Evolutionary conservation across 2,888 invertebrate genomes (phyloP).

Genomic region (Strigamia crassipes): DNA sequence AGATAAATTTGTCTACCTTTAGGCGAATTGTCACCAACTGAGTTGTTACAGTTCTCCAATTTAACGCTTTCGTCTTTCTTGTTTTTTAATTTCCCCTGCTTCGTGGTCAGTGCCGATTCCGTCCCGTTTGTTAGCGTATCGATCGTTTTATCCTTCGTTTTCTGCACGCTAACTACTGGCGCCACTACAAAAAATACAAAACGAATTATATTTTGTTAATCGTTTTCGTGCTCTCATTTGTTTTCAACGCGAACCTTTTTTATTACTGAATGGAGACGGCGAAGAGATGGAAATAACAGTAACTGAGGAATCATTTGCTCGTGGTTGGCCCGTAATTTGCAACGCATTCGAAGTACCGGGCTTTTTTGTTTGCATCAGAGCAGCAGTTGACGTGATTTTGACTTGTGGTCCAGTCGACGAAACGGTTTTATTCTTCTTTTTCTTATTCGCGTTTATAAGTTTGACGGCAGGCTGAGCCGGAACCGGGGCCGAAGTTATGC

Average conservation of each 20-base stretch:
- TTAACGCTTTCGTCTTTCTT: neutral
- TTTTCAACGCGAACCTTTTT: neutral
- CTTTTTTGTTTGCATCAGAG: neutral
- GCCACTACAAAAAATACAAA: neutral
- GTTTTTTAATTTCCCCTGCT: constrained; percentile 20
- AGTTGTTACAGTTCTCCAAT: neutral
- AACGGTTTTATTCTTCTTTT: neutral
- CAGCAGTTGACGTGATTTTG: neutral
- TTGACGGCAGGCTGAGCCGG: neutral
- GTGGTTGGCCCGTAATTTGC: neutral
- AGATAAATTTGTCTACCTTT: neutral
- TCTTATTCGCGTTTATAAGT: neutral
- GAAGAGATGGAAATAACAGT: constrained; percentile 25
- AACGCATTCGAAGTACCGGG: neutral
- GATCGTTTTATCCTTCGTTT: neutral
- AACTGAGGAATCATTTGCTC: neutral
- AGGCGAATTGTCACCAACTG: neutral
- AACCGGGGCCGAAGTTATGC: neutral
- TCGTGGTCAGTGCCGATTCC: neutral
- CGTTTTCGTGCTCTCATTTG: neutral
- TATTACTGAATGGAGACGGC: constrained; percentile 25
- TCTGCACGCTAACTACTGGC: neutral
- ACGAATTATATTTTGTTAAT: neutral
- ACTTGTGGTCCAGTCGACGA: neutral
- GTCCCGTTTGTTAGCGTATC: neutral